phyloP scores from a whole-genome alignment of 2,797 vertebrate species.

The Bucorvus abyssinicus region DNA sequence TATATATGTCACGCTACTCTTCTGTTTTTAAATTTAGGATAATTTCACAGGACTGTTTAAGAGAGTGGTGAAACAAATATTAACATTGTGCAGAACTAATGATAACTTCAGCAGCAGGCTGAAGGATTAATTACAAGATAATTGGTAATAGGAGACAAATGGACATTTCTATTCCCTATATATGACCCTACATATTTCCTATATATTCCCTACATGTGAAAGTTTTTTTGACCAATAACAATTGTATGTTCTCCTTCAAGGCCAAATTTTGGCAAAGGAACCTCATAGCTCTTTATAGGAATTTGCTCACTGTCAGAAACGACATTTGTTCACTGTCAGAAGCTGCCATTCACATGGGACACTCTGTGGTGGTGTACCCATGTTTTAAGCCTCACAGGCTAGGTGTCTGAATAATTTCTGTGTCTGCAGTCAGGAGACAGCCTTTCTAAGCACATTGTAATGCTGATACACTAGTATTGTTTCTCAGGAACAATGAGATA shows the following conservation, averaged over 20 bases:
- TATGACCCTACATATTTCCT: not conserved
- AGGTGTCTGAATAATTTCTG: not conserved
- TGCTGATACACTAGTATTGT: not conserved
- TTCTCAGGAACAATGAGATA: not conserved
- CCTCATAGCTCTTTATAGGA: not conserved
- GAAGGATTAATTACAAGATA: not conserved
- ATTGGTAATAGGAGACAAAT: not conserved
- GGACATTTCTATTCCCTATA: not conserved
- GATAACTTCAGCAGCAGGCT: not conserved
- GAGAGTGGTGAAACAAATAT: not conserved
- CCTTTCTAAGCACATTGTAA: not conserved
- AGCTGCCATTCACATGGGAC: not conserved
- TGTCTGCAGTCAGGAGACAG: not conserved
- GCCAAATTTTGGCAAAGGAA: not conserved
- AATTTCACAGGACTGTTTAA: not conserved
- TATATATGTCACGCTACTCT: not conserved
- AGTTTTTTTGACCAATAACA: not conserved
- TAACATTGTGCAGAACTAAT: not conserved
- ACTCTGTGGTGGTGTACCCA: not conserved
- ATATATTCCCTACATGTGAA: not conserved
- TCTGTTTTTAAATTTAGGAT: not conserved
- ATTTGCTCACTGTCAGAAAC: not conserved
- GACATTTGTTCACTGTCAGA: not conserved
- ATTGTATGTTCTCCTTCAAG: not conserved
- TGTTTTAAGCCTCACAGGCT: not conserved